Percentiles rank a stretch among this genome's conserved stretches.
These are phyloP conservation scores for Paragorgia papillata DNA, from an alignment of 92 coral and sea anemone genomes.

Conservation along the genomic window DNA sequence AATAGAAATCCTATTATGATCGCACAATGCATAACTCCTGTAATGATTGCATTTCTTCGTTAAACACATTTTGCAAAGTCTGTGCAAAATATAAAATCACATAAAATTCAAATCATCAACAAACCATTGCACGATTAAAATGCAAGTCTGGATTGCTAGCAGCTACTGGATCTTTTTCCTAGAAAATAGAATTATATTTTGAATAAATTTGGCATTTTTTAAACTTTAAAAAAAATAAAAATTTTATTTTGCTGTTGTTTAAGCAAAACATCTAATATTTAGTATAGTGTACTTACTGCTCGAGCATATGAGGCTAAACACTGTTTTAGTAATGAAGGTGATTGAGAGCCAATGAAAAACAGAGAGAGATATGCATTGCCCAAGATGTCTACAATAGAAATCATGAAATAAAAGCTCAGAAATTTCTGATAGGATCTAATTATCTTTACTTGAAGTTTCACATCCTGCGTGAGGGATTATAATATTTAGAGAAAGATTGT, in stretches of 20 bases:
- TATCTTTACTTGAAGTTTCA: neutral
- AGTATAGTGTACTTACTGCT: slow-evolving; percentile 55
- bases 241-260: no score
- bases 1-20: no score
- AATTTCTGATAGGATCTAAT: neutral
- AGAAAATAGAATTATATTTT: slow-evolving; percentile 4
- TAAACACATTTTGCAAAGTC: no score
- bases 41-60: no score
- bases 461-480: neutral
- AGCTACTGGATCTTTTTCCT: slow-evolving; percentile 86
- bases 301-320: slow-evolving; percentile 93
- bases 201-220: neutral
- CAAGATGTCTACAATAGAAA: slow-evolving; percentile 66
- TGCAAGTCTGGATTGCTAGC: slow-evolving; percentile 92
- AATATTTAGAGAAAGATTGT: neutral
- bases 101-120: no score
- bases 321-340: slow-evolving; percentile 87
- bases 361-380: slow-evolving; percentile 97
- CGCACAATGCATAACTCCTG: no score
- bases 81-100: no score
- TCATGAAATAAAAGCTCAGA: neutral
- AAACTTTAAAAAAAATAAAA: no score
- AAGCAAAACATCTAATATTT: no score
- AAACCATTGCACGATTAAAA: slow-evolving; percentile 97
- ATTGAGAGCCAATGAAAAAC: slow-evolving; percentile 92